Evolutionary conservation across 2,113 vertebrate species (phyloP).

Genomic region (Electrona antarctica): DNA sequence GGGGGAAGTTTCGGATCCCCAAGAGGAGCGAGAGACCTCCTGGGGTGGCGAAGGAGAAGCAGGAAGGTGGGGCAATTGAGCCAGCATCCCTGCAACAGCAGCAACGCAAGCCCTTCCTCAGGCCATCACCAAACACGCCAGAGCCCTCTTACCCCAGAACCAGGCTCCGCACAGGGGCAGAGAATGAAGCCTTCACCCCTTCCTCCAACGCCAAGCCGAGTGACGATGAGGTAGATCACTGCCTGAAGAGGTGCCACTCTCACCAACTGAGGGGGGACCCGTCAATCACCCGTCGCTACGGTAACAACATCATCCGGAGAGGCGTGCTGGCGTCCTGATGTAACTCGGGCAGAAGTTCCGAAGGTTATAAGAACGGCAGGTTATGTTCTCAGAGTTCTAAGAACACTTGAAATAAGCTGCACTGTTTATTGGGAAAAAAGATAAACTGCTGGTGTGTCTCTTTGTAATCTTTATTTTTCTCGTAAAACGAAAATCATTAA

Average conservation of each 20-base stretch:
- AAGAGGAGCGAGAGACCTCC: constrained; percentile 86
- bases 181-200: constrained; percentile 81
- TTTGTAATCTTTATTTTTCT: constrained; percentile 63
- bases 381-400: neutral
- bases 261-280: constrained; percentile 82
- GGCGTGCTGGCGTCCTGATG: constrained; percentile 94
- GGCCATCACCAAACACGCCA: constrained; percentile 55
- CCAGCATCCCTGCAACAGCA: constrained; percentile 48
- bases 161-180: constrained; percentile 76
- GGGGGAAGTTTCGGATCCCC: constrained; percentile 96
- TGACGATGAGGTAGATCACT: constrained; percentile 83
- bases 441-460: constrained; percentile 2
- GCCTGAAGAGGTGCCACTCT: constrained; percentile 84
- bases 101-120: constrained; percentile 59
- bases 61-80: constrained; percentile 42
- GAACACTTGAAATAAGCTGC: constrained; percentile 34
- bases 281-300: constrained; percentile 82
- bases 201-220: constrained; percentile 76
- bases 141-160: constrained; percentile 68
- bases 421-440: constrained; percentile 14
- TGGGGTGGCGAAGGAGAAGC: constrained; percentile 48
- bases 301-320: constrained; percentile 87
- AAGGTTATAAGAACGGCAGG: neutral
- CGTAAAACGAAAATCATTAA: constrained; percentile 43
- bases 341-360: neutral